Percentiles rank a stretch among this genome's conserved stretches.
Conservation (phyloP, 2,888 invertebrate species). For the Halictus quadricinctus region DNA sequence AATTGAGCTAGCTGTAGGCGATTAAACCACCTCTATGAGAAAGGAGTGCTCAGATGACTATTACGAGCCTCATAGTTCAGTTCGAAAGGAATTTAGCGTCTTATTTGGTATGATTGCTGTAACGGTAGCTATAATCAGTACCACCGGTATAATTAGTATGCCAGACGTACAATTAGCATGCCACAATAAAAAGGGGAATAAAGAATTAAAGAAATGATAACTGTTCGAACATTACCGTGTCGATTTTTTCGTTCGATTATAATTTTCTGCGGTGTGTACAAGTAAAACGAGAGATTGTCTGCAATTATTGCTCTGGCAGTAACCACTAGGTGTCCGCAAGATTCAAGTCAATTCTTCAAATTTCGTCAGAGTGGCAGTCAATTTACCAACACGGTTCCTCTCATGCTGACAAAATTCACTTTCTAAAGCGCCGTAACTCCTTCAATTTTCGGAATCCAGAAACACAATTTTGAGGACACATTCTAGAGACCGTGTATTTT, state of each 20-base stretch:
- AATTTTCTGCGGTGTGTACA: not conserved
- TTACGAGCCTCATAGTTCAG: not conserved
- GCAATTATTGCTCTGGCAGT: not conserved
- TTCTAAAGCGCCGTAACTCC: not conserved
- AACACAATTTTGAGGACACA: not conserved
- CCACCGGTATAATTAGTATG: not conserved
- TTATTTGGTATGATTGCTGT: not conserved
- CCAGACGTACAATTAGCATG: not conserved
- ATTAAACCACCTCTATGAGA: not conserved
- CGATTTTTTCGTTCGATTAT: not conserved
- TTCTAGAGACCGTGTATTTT: not conserved
- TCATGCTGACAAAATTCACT: not conserved
- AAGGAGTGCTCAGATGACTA: not conserved
- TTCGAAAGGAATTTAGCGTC: not conserved
- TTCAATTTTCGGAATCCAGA: not conserved
- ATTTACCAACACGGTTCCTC: not conserved
- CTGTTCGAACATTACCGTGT: not conserved
- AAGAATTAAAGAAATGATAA: not conserved
- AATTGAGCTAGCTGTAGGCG: not conserved
- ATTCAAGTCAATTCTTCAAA: not conserved
- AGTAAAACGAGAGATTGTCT: not conserved
- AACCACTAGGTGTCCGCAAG: no score
- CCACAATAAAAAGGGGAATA: not conserved
- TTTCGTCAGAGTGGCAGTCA: not conserved
- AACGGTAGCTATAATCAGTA: not conserved